A percentile compares a stretch with the other conserved stretches of the same genome.
Conservation (phyloP, 2,113 vertebrate genomes). For the Tympanuchus pallidicinctus region DNA sequence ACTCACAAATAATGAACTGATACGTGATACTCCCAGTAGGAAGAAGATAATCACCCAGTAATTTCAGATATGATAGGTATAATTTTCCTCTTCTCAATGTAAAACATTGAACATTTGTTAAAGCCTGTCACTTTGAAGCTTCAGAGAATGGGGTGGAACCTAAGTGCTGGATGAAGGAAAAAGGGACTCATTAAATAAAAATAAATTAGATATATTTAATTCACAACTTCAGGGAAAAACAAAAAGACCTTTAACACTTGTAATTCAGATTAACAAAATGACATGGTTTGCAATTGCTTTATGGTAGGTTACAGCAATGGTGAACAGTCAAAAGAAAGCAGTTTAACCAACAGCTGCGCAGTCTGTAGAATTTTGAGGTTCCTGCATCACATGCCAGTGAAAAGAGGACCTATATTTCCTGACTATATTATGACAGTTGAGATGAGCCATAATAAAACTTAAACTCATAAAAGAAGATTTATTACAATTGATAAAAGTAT, state of each 20-base stretch:
- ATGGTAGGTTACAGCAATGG: background rate
- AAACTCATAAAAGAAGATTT: background rate
- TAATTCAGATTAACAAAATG: background rate
- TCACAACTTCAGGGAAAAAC: background rate
- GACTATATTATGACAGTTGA: background rate
- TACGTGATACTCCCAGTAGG: background rate
- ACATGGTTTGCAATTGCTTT: background rate
- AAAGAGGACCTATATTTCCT: background rate
- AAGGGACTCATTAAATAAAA: background rate
- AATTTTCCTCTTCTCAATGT: background rate
- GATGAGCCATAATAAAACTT: background rate
- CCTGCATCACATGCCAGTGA: background rate
- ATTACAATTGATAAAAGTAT: slow-evolving; percentile 20
- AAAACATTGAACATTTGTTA: slow-evolving; percentile 7
- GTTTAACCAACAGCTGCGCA: background rate
- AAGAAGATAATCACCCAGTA: background rate
- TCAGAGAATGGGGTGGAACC: background rate
- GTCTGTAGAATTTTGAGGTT: background rate
- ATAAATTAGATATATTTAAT: background rate
- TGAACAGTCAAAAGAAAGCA: background rate
- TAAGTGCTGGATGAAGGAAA: background rate
- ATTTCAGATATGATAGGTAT: background rate
- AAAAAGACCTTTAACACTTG: background rate
- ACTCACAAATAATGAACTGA: background rate
- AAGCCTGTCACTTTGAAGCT: background rate